Base-by-base conservation (phyloP, 1,140 invertebrate genomes). In the Achatina immaculata region DNA sequence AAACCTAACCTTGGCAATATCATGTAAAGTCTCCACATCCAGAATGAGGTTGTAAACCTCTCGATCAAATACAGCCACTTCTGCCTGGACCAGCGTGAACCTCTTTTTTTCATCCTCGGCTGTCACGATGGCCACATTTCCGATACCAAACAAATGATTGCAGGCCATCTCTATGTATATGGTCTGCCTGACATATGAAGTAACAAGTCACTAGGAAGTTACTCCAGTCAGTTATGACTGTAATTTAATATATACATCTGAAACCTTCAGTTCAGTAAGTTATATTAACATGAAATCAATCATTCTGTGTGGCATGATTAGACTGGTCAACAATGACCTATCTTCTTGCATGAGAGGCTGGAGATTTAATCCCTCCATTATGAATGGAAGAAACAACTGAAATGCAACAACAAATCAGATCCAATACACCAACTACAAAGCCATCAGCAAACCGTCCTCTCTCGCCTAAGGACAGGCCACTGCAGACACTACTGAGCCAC, bases 151-250 rank as follows among this genome's bases (percentile, higher is more conserved):
- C 82, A 93, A 81, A 34, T 87, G 87, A 84, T 93, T 93, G 83
- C 92, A 93, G 0, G 92, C 91, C 92, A 93, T 92, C 88, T 93
- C 92, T 77, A 93, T 83, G 81, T 92, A 92, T 40, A 91, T 85
- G 0, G 81, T 84, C 3, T 87, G 83, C 28, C 90, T 90, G 82
- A 42, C 78, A 79, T 16, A 80, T 16, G 65, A 40, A 14, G n/a
- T n/a, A n/a, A 19, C 34, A 42, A 14, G 11, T 21, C 31, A 21
- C 31, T 24, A 24, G 28, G 28, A 72, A 72, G 6, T 38, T 38
- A 72, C 7, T 38, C 11, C 34, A 11, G 65, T 68, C 14, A 68
- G 19, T 31, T 11, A 68, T 24, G 14, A 31, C 34, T 11, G 14
- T 68, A n/a, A 16, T n/a, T n/a, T 55, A 55, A 14, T 14, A 55